These are phyloP conservation scores for Mustelus asterias DNA, from an alignment of 2,113 vertebrate genomes.

Conservation along the genomic window DNA sequence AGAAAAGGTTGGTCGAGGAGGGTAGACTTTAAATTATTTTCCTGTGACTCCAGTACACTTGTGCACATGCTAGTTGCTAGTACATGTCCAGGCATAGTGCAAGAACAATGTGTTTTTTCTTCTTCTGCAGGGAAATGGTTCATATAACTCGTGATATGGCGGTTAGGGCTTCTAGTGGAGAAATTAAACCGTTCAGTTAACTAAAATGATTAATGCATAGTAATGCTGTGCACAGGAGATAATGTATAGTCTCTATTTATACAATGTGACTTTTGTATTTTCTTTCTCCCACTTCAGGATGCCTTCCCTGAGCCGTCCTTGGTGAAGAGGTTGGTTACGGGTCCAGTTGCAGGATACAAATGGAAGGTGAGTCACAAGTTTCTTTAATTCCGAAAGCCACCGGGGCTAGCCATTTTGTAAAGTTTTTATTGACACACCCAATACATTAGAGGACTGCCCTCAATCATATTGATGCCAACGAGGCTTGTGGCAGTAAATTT, in stretches of 20 bases:
- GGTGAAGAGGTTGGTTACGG: conserved; percentile 82
- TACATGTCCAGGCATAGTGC: not conserved
- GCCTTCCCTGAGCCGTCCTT: conserved; percentile 90
- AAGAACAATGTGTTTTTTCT: not conserved
- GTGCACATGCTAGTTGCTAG: not conserved
- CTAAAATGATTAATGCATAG: not conserved
- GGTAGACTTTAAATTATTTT: not conserved
- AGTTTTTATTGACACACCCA: not conserved
- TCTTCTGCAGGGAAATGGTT: not conserved
- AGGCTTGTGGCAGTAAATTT: not conserved
- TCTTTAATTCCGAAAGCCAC: not conserved
- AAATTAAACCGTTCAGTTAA: not conserved
- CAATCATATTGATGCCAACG: no score
- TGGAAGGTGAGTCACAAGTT: conserved; percentile 73
- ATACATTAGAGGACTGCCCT: not conserved
- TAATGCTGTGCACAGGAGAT: not conserved
- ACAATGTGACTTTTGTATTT: conserved; percentile 44
- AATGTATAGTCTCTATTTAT: not conserved
- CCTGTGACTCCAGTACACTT: not conserved
- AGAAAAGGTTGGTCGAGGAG: conserved; percentile 73
- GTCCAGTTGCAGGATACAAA: conserved; percentile 84
- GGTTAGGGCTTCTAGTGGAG: not conserved
- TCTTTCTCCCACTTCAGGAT: conserved; percentile 73
- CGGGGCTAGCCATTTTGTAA: not conserved
- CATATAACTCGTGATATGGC: not conserved